Base-by-base conservation (phyloP, 1,140 invertebrate genomes). In the Lepidurus packardi region DNA sequence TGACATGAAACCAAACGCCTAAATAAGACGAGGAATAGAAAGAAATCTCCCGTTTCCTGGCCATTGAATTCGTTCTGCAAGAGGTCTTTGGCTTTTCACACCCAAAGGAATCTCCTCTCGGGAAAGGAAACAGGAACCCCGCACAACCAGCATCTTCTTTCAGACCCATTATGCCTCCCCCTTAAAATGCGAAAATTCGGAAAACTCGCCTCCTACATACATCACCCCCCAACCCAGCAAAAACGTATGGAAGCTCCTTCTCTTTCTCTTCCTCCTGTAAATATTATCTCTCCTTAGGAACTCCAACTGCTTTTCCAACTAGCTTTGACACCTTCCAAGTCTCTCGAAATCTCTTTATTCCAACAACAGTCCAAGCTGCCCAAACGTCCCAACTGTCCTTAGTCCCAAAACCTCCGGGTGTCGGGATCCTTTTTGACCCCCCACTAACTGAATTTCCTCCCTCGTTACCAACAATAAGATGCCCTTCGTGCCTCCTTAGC, bases 391-490 rank as follows among this genome's bases (percentile, higher is more conserved):
- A 34, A 34, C 34, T 34, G 34, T 34, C 34, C 34, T 34, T 34
- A 34, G 34, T 34, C 34, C 34, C 34, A 34, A 34, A 34, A 34
- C 34, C 34, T 34, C 34, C 2, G 34, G 34, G 34, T 34, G 34
- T 34, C 34, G 34, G 34, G 34, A 34, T 34, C 34, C 34, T 34
- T 34, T 9, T 65, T 65, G 8, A 65, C 53, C 53, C 53, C 53
- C 53, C 53, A 65, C 53, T 65, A 65, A 21, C 9, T 65, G 21
- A 65, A 65, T 65, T 65, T 65, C 53, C 53, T 65, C 53, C 53
- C 53, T 65, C 53, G 53, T 65, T 65, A 65, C 21, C 53, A 65
- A 65, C 53, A 65, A 65, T 65, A 65, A 65, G 53, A 65, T n/a
- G 53, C 53, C 21, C 21, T 65, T 13, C 53, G 16, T 65, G 21